These are phyloP conservation scores for Drosophila santomea DNA, from an alignment of 1,140 invertebrate genomes.

Conservation along the genomic window DNA sequence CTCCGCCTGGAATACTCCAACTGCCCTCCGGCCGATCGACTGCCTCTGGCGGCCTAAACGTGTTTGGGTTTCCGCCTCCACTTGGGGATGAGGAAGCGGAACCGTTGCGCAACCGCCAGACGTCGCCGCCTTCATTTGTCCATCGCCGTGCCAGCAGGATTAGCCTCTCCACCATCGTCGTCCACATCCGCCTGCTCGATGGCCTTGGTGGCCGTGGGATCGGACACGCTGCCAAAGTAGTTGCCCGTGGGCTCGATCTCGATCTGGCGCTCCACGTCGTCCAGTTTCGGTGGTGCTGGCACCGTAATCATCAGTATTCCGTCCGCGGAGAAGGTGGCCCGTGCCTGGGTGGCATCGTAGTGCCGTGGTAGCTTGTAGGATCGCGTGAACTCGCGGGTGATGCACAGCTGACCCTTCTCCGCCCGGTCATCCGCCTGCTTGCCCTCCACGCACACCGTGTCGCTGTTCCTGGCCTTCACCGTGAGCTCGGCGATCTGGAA, in stretches of 20 bases:
- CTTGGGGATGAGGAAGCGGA: constrained; percentile 29
- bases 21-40: constrained; percentile 46
- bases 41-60: constrained; percentile 70
- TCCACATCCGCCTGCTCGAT: constrained; percentile 57
- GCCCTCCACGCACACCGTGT: constrained; percentile 74
- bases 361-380: constrained; percentile 78
- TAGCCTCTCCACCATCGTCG: constrained; percentile 50
- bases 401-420: constrained; percentile 67
- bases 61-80: constrained; percentile 38
- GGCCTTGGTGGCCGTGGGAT: constrained; percentile 66
- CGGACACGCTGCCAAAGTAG: constrained; percentile 75
- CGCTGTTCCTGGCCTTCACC: constrained; percentile 75
- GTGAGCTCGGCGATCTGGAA: constrained; percentile 71
- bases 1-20: neutral
- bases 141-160: constrained; percentile 66
- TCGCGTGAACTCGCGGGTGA: constrained; percentile 71
- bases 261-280: constrained; percentile 78
- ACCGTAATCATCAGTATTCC: constrained; percentile 80
- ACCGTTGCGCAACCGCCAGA: constrained; percentile 67
- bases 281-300: constrained; percentile 77
- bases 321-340: constrained; percentile 78
- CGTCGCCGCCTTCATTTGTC: constrained; percentile 76
- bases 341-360: constrained; percentile 76
- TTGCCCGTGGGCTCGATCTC: constrained; percentile 77
- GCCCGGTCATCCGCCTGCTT: constrained; percentile 75